Conservation (phyloP, 2,797 vertebrate genomes). For the Steatocranus sp. region DNA sequence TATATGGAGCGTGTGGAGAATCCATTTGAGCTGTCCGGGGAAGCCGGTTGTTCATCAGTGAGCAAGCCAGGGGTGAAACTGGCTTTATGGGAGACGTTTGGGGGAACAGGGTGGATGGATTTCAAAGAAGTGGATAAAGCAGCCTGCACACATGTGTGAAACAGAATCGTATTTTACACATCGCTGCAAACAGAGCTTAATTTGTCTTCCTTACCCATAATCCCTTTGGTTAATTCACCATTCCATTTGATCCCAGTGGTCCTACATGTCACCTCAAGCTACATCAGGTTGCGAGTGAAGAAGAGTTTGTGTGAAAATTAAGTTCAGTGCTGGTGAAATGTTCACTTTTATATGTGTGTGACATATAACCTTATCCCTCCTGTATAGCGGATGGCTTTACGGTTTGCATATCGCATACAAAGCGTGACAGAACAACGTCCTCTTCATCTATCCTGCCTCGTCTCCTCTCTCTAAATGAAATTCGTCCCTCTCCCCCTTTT, state of each 20-base stretch:
- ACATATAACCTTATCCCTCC: not conserved
- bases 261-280: conserved; percentile 13
- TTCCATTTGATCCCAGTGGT: conserved; percentile 32
- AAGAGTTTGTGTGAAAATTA: not conserved
- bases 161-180: conserved; percentile 51
- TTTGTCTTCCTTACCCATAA: conserved; percentile 51
- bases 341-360: not conserved
- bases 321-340: not conserved
- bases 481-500: not conserved
- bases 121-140: conserved; percentile 38
- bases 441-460: not conserved
- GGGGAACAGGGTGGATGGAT: conserved; percentile 28
- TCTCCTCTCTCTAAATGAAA: conserved; percentile 31
- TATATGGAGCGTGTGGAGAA: conserved; percentile 28
- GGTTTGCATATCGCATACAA: not conserved
- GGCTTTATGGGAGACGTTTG: conserved; percentile 23
- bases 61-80: conserved; percentile 14
- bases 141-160: conserved; percentile 6
- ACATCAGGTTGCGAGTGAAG: not conserved
- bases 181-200: conserved; percentile 39
- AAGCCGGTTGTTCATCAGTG: conserved; percentile 41
- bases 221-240: conserved; percentile 44
- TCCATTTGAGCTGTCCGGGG: conserved; percentile 16
- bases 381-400: not conserved
- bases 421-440: not conserved